Conservation (phyloP, 2,888 invertebrate genomes). For the Ctena decussata region DNA sequence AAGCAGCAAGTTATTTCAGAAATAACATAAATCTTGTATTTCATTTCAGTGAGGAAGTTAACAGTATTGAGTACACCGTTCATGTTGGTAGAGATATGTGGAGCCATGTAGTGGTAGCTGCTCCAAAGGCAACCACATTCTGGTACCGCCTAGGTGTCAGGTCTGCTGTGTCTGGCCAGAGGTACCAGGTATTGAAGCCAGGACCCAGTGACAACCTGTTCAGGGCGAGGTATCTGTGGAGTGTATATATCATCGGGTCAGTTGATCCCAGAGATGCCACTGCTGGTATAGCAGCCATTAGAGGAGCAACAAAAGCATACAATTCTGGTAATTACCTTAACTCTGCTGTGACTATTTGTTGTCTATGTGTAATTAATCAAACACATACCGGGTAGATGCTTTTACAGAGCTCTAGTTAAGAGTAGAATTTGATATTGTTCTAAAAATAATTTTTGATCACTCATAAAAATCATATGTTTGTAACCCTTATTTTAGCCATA, state of each 20-base stretch:
- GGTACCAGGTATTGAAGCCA: slow-evolving; percentile 34
- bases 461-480: background rate
- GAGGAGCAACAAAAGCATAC: background rate
- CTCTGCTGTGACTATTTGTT: no score
- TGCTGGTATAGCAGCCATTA: background rate
- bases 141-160: slow-evolving; percentile 19
- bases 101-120: slow-evolving; percentile 44
- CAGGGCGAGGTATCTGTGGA: slow-evolving; percentile 41
- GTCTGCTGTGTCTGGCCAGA: background rate
- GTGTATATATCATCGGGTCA: slow-evolving; percentile 38
- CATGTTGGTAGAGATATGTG: slow-evolving; percentile 43
- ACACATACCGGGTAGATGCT: no score
- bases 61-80: slow-evolving; percentile 62
- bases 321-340: background rate
- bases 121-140: slow-evolving; percentile 36
- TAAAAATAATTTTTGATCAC: no score
- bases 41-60: slow-evolving; percentile 54
- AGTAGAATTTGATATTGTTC: no score
- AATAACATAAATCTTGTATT: no score
- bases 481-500: no score
- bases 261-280: slow-evolving; percentile 24
- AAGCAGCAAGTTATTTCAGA: no score
- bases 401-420: no score
- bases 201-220: slow-evolving; percentile 23
- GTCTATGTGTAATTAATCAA: no score